phyloP scores from a whole-genome alignment of 2,888 invertebrate species.

The Copidosoma aretas region DNA sequence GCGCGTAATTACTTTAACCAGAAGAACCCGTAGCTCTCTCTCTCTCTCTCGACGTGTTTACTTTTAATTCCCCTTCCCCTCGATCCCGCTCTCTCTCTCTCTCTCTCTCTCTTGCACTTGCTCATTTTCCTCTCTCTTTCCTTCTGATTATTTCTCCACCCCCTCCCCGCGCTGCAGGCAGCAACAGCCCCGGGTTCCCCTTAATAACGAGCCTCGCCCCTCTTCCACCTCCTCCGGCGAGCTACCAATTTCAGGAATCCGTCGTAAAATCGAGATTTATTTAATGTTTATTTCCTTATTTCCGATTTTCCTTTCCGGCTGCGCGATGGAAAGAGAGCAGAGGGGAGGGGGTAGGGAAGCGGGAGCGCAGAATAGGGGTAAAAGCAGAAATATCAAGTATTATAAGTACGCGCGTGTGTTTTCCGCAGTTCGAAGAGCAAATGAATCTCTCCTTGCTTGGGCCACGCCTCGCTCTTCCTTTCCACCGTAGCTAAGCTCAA shows the following conservation, averaged over 20 bases:
- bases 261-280: constrained; percentile 33
- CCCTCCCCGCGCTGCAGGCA: constrained; percentile 26
- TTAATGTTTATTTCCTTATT: constrained; percentile 24
- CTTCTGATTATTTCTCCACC: constrained; percentile 39
- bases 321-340: no score
- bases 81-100: constrained; percentile 25
- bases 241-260: constrained; percentile 36
- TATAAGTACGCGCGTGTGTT: no score
- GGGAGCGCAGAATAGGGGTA: no score
- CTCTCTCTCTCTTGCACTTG: constrained; percentile 3
- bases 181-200: not conserved
- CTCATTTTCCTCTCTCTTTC: constrained; percentile 35
- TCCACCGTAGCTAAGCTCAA: no score
- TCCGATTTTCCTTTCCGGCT: constrained; percentile 22
- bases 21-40: constrained; percentile 58
- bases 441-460: no score
- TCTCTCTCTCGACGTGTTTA: constrained; percentile 55
- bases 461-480: no score
- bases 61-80: constrained; percentile 54
- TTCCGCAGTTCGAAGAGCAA: no score
- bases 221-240: no score
- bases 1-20: constrained; percentile 62
- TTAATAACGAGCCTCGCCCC: no score
- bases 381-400: no score
- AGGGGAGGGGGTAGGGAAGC: no score